Conservation (phyloP, 2,113 vertebrate species). For the Fulica atra region DNA sequence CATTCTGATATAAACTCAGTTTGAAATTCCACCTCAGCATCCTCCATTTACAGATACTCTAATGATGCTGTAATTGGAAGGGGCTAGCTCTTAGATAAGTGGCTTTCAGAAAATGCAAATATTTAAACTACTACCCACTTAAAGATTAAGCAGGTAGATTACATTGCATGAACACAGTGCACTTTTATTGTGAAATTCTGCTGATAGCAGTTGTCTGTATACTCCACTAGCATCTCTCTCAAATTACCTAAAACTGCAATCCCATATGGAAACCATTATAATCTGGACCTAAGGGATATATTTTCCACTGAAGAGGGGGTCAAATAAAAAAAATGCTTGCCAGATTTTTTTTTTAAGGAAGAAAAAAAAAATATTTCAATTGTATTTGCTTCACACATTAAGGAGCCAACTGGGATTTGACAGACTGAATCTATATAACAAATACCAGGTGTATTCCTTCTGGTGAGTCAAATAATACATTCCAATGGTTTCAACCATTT, state of each 20-base stretch:
- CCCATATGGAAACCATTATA: not conserved
- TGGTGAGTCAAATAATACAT: not conserved
- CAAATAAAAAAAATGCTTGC: not conserved
- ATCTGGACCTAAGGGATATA: not conserved
- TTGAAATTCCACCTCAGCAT: not conserved
- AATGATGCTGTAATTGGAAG: not conserved
- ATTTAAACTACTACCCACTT: not conserved
- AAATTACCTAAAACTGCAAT: not conserved
- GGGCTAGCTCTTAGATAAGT: not conserved
- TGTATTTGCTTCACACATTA: not conserved
- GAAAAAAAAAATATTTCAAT: not conserved
- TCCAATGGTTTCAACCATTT: not conserved
- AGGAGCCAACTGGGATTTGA: not conserved
- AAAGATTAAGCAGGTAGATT: not conserved
- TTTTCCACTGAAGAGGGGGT: not conserved
- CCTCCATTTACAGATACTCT: not conserved
- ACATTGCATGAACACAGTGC: not conserved
- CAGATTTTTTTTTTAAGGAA: not conserved
- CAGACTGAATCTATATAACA: not conserved
- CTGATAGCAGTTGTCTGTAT: not conserved
- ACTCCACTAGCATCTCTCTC: not conserved
- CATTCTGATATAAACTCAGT: not conserved
- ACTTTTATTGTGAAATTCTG: not conserved
- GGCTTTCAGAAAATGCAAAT: not conserved
- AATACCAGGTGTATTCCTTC: not conserved